phyloP scores from a whole-genome alignment of 2,888 invertebrate genomes.

The Folsomia candida region DNA sequence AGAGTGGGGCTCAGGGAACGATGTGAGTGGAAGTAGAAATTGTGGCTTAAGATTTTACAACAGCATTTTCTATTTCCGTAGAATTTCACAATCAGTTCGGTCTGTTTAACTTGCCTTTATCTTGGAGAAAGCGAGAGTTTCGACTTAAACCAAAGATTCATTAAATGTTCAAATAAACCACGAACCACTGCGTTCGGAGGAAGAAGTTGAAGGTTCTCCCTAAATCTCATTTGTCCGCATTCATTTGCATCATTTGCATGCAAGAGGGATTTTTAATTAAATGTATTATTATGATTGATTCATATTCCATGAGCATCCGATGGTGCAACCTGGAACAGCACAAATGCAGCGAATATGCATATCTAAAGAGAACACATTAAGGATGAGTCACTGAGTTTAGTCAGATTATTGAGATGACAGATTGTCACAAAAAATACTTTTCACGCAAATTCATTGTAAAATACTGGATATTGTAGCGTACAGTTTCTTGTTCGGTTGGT shows the following conservation, averaged over 20 bases:
- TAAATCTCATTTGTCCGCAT: conserved; percentile 2
- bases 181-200: not conserved
- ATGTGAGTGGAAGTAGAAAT: not conserved
- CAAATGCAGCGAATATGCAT: too few species aligned
- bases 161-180: conserved; percentile 9
- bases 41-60: not conserved
- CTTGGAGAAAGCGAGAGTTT: not conserved
- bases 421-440: too few species aligned
- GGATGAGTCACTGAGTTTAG: too few species aligned
- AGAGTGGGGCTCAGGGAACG: not conserved
- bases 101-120: not conserved
- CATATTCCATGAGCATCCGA: not conserved
- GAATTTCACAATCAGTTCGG: conserved; percentile 9
- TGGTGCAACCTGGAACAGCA: too few species aligned
- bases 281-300: conserved; percentile 10
- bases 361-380: too few species aligned
- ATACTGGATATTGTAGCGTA: too few species aligned
- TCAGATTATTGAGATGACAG: too few species aligned
- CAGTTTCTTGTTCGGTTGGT: too few species aligned
- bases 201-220: not conserved
- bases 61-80: not conserved
- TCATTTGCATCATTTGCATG: conserved; percentile 8
- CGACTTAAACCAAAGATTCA: not conserved
- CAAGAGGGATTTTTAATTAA: conserved; percentile 7
- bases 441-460: too few species aligned